Evolutionary conservation across 2,797 vertebrate species (phyloP), one percentile per base, ranked within the genome.

Genomic region (Pachyuromys duprasi): DNA sequence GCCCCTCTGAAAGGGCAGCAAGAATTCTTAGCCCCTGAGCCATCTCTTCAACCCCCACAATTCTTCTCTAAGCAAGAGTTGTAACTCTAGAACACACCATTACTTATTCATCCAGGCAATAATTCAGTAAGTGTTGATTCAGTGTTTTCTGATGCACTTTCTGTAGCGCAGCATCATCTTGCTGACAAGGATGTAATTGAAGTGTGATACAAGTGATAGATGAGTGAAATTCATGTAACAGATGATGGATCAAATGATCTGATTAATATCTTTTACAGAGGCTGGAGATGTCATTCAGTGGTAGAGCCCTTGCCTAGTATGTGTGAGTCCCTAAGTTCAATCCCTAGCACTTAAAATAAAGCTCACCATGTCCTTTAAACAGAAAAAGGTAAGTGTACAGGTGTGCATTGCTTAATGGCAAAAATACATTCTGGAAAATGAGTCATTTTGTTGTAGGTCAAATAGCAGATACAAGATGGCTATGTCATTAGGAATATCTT

Each of bases 11-110:
- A 82, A 82, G 57, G 42, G 18, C 18, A 3, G 53, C 33, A n/a
- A 80, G 33, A 18, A 12, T 33, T 78, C 49, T 57, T 60, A 36
- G 55, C 33, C 55, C 36, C n/a, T 57, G 22, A 36, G 63, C 28
- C 62, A 65, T 45, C 39, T 65, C 39, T 83, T 65, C 31, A 12
- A 62, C 7, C 45, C 45, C 62, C 33, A 36, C 8, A 69, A 53
- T n/a, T 86, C 67, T 28, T 39, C 28, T 74, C 20, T 7, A 60
- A 67, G 82, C 78, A 96, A 53, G 72, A 89, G 81, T 80, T 83
- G 2, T 70, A 75, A 60, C 80, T 60, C 20, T 67, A 83, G 36
- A 39, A 81, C 70, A 75, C 8, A 65, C 33, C 45, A 36, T 45
- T 60, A 8, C 45, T 87, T 45, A 55, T 86, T 89, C n/a, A 67